Base-by-base conservation (phyloP, 2,888 invertebrate species). In the Agonopterix subpropinquella region DNA sequence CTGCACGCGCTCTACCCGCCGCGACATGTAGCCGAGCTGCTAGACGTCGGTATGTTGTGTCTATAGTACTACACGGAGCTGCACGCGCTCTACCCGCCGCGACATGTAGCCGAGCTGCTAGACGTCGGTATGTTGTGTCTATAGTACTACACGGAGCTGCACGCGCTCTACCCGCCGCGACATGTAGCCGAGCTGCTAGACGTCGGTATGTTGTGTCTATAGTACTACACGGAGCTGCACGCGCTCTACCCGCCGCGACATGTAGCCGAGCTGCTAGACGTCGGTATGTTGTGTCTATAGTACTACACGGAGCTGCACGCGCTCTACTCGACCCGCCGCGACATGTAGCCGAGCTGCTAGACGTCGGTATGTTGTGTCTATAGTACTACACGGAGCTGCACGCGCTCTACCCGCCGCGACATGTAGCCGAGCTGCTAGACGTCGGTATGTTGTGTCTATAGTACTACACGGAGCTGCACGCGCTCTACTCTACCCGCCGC, bases 401-500 rank as follows among this genome's bases (percentile, higher is more conserved):
- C 47, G 76, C 75, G 4, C 48, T 52, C 37, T 82, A n/a, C 62
- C 61, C 35, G 53, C 53, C 47, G 57, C 49, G 36, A 41, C n/a
- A 4, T 7, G 28, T 28, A 5, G 28, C 28, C 28, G 28, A 28
- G 5, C 28, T 28, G 28, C 28, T 28, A 7, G 28, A 28, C 28
- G 1, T 28, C 28, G 28, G 28, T 28, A 7, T 5, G 28, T 28
- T 4, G 5, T 28, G 28, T 28, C 28, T 28, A 7, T 28, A 28
- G 28, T 7, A 28, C 28, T 28, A 5, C 28, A 3, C 4, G 18
- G 68, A 63, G 55, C 61, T 72, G 45, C 53, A 77, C 47, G 76
- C 75, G 4, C 48, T 52, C 37, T 82, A 83, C 71, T 56, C n/a
- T n/a, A n/a, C n/a, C n/a, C n/a, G n/a, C n/a, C n/a, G n/a, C 3